Percentiles rank a stretch among this genome's conserved stretches.
phyloP scores from a whole-genome alignment of 2,888 invertebrate genomes.

The Hyles lineata region DNA sequence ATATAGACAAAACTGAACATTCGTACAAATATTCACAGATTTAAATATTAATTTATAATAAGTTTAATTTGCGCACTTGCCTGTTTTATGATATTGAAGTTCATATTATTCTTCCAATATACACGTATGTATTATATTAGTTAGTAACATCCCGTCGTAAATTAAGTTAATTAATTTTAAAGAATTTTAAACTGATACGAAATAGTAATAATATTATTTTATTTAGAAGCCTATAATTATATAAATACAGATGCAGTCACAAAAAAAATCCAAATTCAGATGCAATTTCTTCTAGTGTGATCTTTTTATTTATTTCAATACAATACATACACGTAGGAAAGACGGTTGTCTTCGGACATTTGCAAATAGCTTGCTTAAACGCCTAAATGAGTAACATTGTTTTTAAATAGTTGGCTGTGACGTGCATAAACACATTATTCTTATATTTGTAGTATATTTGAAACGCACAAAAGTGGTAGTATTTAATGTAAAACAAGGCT shows the following conservation, averaged over 20 bases:
- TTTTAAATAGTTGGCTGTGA: slow-evolving; percentile 14
- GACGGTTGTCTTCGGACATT: too few relatives aligned
- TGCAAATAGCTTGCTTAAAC: too few relatives aligned
- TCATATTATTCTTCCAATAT: neutral
- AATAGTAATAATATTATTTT: neutral
- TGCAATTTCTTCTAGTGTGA: too few relatives aligned
- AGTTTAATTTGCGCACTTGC: neutral
- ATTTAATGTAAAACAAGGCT: too few relatives aligned
- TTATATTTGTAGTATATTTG: neutral
- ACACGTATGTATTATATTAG: too few relatives aligned
- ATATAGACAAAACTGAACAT: neutral
- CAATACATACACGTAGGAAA: too few relatives aligned
- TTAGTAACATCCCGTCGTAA: neutral
- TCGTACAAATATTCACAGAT: neutral
- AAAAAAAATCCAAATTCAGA: too few relatives aligned
- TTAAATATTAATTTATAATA: neutral
- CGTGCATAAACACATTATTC: neutral
- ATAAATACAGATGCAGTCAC: too few relatives aligned
- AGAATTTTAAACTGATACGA: neutral
- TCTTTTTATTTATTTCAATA: too few relatives aligned
- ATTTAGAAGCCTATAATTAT: too few relatives aligned
- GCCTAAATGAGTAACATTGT: too few relatives aligned
- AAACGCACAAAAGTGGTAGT: neutral
- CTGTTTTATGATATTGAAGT: neutral
- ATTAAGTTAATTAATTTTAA: neutral